These are phyloP conservation scores for Sorex araneus DNA, from an alignment of 2,113 vertebrate genomes.

Conservation along the genomic window DNA sequence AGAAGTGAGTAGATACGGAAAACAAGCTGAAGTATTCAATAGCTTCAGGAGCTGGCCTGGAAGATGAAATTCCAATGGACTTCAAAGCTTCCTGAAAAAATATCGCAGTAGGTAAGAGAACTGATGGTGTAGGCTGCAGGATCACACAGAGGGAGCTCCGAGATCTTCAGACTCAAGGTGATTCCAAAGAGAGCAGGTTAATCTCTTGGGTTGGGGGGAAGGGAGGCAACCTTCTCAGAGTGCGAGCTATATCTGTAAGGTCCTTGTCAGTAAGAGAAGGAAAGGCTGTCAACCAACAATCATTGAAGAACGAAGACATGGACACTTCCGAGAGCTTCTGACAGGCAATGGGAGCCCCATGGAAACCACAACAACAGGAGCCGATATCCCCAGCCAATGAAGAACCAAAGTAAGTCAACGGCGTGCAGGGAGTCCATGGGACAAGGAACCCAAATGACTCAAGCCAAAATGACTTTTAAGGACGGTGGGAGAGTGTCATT, in stretches of 20 bases:
- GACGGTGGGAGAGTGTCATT: not conserved
- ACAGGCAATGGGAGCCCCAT: too few relatives aligned
- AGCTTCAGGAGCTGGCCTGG: not conserved
- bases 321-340: too few relatives aligned
- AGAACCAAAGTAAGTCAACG: not conserved
- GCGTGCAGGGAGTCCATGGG: not conserved
- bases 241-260: not conserved
- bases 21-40: not conserved
- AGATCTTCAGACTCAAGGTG: not conserved
- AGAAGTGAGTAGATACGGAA: not conserved
- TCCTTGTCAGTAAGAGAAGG: not conserved
- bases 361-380: not conserved
- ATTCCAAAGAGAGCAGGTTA: not conserved
- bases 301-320: too few relatives aligned
- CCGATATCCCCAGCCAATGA: not conserved
- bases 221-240: not conserved
- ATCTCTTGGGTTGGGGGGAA: fast-evolving
- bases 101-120: not conserved
- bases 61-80: not conserved
- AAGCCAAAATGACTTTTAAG: not conserved
- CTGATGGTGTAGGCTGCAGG: not conserved
- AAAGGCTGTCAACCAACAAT: not conserved
- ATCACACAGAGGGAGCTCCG: not conserved
- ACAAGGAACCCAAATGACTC: not conserved
- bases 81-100: not conserved